phyloP scores from a whole-genome alignment of 2,113 vertebrate genomes.

The Leucopsar rothschildi region DNA sequence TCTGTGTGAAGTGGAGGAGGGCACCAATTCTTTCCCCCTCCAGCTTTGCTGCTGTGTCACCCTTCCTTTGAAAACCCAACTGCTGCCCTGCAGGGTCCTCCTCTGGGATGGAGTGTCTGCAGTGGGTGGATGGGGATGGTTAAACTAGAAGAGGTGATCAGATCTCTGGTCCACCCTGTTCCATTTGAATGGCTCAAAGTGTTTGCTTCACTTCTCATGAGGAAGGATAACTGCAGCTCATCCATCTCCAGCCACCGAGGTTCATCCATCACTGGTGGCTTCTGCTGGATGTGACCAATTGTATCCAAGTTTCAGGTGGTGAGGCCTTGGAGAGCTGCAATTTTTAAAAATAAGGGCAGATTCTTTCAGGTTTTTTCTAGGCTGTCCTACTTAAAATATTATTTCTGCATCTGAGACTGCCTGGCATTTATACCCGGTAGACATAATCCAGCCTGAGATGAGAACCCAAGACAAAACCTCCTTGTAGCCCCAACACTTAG shows the following conservation, averaged over 20 bases:
- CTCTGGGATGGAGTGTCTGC: not conserved
- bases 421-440: not conserved
- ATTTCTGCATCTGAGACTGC: not conserved
- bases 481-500: not conserved
- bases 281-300: not conserved
- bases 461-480: not conserved
- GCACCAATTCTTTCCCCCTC: not conserved
- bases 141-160: not conserved
- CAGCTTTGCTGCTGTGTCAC: not conserved
- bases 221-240: not conserved
- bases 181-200: not conserved
- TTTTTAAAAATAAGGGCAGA: not conserved
- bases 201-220: not conserved
- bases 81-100: not conserved
- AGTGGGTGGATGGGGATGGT: not conserved
- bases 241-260: not conserved
- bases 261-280: not conserved
- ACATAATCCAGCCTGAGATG: not conserved
- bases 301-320: not conserved
- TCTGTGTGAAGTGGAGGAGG: not conserved
- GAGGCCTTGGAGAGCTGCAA: not conserved
- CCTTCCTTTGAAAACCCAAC: rapidly evolving
- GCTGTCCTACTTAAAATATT: not conserved
- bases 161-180: not conserved
- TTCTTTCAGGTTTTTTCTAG: not conserved